Conservation (phyloP, 2,888 invertebrate species). For the Lasiommata megera region DNA sequence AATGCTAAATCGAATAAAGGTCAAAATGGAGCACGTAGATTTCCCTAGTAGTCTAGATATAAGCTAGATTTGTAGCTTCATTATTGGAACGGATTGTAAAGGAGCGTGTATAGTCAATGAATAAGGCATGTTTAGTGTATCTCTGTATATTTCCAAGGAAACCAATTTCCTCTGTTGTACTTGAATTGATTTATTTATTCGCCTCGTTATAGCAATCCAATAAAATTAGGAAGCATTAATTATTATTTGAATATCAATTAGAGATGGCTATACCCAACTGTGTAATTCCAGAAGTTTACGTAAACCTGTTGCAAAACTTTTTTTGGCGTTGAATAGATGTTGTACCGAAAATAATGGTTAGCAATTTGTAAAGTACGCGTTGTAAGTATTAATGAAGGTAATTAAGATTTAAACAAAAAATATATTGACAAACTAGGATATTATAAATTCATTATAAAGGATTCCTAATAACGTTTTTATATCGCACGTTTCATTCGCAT, state of each 20-base stretch:
- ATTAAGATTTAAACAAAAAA: background rate
- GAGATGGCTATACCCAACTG: background rate
- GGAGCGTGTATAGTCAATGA: conserved; percentile 33
- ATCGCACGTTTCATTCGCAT: conserved; percentile 41
- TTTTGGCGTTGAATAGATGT: background rate
- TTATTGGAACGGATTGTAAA: conserved; percentile 36
- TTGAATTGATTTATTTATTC: background rate
- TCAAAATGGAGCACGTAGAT: conserved; percentile 33
- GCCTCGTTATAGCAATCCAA: background rate
- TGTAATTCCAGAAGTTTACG: background rate
- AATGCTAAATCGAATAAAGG: background rate
- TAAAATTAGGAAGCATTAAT: background rate
- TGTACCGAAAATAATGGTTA: conserved; percentile 7
- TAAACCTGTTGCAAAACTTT: background rate
- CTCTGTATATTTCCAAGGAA: background rate
- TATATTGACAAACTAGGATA: conserved; percentile 23
- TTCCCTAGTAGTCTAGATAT: conserved; percentile 59
- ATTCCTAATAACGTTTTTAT: conserved; percentile 28
- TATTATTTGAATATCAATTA: background rate
- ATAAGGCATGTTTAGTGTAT: background rate
- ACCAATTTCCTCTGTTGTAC: background rate
- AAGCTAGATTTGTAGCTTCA: conserved; percentile 43
- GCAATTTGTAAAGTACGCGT: conserved; percentile 19
- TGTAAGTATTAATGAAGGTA: conserved; percentile 11
- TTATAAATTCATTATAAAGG: conserved; percentile 25